Evolutionary conservation across 2,797 vertebrate genomes (phyloP), one percentile per base, ranked within the genome.

Genomic region (Petrocephalus sullivani): DNA sequence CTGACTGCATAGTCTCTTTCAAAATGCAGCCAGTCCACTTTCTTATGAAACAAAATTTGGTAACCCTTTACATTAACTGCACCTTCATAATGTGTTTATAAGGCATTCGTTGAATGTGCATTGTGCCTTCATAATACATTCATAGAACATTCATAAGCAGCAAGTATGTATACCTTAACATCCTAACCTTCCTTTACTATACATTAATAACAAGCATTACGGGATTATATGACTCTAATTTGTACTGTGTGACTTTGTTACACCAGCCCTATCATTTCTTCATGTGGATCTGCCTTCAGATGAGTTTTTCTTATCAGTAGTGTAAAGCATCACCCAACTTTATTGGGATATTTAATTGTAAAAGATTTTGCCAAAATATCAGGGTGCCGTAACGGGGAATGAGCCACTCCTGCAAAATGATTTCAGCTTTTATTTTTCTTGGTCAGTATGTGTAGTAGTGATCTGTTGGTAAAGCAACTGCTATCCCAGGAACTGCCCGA

Each of bases 331-430:
- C 14, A n/a, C 16, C 41, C 19, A 46, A n/a, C 14, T 78, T 78
- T 78, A 78, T 19, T 49, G 37, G 37, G 37, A 3, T 54, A 54
- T 54, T 54, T 54, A 23, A 87, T 16, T 87, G 84, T 90, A 4
- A 60, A 82, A 89, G 89, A 89, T 89, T 87, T 90, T 91, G 87
- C 86, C 60, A 53, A 81, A 85, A 87, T 88, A 88, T 83, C 4
- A 83, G 58, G 78, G 53, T 87, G 49, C 86, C 84, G 84, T 90
- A 90, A 90, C 90, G 83, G 54, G 51, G 46, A 53, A 86, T 88
- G 91, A 90, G 90, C 89, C 89, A 85, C 87, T 54, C 71, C 87
- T 89, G 87, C 86, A 89, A 92, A 91, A 71, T 90, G 82, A 67
- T 88, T 87, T 91, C 82, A 86, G 75, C 23, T 88, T 71, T 37